Base-by-base conservation (phyloP, 2,113 vertebrate species). In the Panthera uncia region DNA sequence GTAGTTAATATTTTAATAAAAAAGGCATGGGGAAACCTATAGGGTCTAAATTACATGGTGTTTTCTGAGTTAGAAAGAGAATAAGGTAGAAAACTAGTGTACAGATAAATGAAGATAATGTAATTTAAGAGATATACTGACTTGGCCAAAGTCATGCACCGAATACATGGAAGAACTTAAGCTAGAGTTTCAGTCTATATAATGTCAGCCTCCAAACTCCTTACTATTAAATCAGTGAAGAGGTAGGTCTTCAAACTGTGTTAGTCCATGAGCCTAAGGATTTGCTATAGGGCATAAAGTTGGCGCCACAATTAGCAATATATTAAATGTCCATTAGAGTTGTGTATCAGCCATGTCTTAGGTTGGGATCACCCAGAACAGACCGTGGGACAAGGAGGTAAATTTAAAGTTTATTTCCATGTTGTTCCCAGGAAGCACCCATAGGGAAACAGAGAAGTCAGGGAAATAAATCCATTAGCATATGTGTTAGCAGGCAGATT, bases 21-120 rank as follows among this genome's bases (percentile, higher is more conserved):
- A 1, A 21, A 50, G 21, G 3, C 21, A 86, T 95, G 85, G 15
- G 7, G 5, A 90, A 87, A 91, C 13, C 33, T 88, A 1, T 74
- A 68, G 31, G 13, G 78, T 63, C 78, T 61, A 80, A 61, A 92
- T 31, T 41, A 71, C n/a, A 29, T 78, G 36, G 48, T 45, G 21
- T 83, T 91, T 91, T 91, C 68, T 87, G 50, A 93, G 27, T 95
- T 61, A 82, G 12, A 82, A 94, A 76, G 33, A 83, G 50, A 41
- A 82, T 86, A 86, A 93, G 21, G 33, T 57, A 29, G 61, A 76
- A 68, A 78, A 12, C 69, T 66, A 1, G 38, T 76, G 11, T 86
- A 76, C 21, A 79, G 31, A 81, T 19, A 68, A 11, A 69, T 66
- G 25, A 81, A 80, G 31, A 57, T 13, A 57, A 36, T 23, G 10